Conservation (phyloP, 2,888 invertebrate species). For the Epinotia bilunana region DNA sequence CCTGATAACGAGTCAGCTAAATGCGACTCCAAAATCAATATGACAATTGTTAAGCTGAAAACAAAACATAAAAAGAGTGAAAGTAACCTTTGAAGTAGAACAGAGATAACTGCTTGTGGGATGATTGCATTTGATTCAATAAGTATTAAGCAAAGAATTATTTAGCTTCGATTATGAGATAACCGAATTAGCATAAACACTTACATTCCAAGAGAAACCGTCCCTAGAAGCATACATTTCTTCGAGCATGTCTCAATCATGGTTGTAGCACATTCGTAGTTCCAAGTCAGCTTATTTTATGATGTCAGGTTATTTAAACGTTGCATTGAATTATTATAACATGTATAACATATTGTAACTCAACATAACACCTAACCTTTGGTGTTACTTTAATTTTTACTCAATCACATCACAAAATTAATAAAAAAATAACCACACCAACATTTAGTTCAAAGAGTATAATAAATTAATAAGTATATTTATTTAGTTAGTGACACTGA, state of each 20-base stretch:
- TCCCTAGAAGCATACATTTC: constrained; percentile 92
- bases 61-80: constrained; percentile 39
- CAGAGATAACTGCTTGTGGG: not conserved
- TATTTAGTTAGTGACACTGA: too few species aligned
- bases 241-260: constrained; percentile 95
- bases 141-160: not conserved
- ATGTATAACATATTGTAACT: not conserved
- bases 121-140: not conserved
- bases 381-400: not conserved
- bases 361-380: not conserved
- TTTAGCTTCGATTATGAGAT: not conserved
- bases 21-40: constrained; percentile 92
- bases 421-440: not conserved
- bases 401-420: constrained; percentile 2
- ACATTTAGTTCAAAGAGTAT: too few species aligned
- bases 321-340: not conserved
- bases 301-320: not conserved
- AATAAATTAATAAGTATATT: too few species aligned
- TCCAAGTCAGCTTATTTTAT: not conserved
- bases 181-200: constrained; percentile 59
- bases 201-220: constrained; percentile 90
- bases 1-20: constrained; percentile 81
- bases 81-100: not conserved
- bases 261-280: constrained; percentile 9
- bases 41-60: constrained; percentile 91